These are phyloP conservation scores for Sternotherus odoratus DNA, from an alignment of 2,797 vertebrate genomes.

Conservation along the genomic window DNA sequence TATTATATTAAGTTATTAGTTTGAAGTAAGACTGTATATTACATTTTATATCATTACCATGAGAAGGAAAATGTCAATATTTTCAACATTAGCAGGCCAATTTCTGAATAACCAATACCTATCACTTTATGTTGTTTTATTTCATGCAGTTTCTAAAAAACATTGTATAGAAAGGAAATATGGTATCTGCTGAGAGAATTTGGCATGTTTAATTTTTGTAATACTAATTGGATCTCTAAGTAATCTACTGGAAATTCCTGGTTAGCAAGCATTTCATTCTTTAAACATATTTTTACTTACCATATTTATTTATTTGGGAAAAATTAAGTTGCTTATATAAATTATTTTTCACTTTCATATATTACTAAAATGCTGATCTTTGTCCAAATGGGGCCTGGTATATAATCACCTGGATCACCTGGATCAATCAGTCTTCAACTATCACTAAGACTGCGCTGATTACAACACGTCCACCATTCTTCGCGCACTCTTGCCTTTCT, in stretches of 20 bases:
- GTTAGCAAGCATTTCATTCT: slow-evolving; percentile 33
- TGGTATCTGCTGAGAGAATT: not conserved
- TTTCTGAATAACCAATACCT: slow-evolving; percentile 61
- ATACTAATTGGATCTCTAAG: slow-evolving; percentile 12
- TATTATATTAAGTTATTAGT: slow-evolving; percentile 67
- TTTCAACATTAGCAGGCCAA: slow-evolving; percentile 49
- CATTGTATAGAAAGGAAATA: slow-evolving; percentile 29
- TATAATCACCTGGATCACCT: not conserved
- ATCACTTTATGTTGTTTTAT: slow-evolving; percentile 38
- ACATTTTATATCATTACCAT: slow-evolving; percentile 61
- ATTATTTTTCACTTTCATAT: slow-evolving; percentile 24
- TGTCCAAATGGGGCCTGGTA: slow-evolving; percentile 59
- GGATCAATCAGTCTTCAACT: too few relatives aligned
- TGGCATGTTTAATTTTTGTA: slow-evolving; percentile 6
- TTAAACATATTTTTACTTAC: not conserved
- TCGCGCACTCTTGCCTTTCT: too few relatives aligned
- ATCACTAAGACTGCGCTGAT: too few relatives aligned
- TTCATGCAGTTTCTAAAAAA: slow-evolving; percentile 49
- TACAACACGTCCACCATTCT: too few relatives aligned
- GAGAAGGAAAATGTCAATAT: slow-evolving; percentile 65
- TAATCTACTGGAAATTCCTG: slow-evolving; percentile 38
- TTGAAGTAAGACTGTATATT: slow-evolving; percentile 49
- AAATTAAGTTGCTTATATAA: slow-evolving; percentile 59
- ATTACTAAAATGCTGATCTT: slow-evolving; percentile 61
- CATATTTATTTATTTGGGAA: slow-evolving; percentile 63